Evolutionary conservation across 1,140 invertebrate species (phyloP).

Genomic region (Euura saliciscinereae): DNA sequence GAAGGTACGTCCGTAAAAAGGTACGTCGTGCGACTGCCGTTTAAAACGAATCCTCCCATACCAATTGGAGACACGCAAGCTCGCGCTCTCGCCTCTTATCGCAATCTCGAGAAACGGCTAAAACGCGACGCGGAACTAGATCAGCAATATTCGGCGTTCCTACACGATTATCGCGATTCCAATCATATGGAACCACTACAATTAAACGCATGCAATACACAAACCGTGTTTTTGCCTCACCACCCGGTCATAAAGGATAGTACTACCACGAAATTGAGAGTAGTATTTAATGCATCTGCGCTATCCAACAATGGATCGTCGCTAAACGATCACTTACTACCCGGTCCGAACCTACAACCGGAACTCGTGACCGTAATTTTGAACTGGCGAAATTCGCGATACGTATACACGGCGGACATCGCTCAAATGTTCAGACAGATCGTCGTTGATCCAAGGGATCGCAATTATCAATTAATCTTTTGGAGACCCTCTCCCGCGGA

Average conservation of each 20-base stretch:
- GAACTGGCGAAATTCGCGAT: constrained; percentile 8
- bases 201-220: background rate
- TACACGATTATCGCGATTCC: constrained; percentile 36
- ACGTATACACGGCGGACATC: constrained; percentile 33
- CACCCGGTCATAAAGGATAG: background rate
- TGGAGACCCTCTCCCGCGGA: constrained; percentile 31
- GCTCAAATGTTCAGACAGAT: constrained; percentile 45
- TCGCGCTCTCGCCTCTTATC: too few species aligned
- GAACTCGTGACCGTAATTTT: constrained; percentile 12
- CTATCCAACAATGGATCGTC: constrained; percentile 11
- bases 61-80: too few species aligned
- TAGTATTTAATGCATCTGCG: constrained; percentile 26
- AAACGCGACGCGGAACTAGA: too few species aligned
- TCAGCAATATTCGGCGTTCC: constrained; percentile 26
- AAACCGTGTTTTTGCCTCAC: background rate
- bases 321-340: constrained; percentile 24
- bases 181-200: constrained; percentile 35
- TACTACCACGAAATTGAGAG: constrained; percentile 24
- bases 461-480: constrained; percentile 40
- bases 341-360: constrained; percentile 14
- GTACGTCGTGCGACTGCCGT: background rate
- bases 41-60: background rate
- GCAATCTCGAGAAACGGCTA: too few species aligned
- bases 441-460: constrained; percentile 27
- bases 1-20: too few species aligned